Evolutionary conservation across 2,888 invertebrate species (phyloP).

Genomic region (Luperina testacea): DNA sequence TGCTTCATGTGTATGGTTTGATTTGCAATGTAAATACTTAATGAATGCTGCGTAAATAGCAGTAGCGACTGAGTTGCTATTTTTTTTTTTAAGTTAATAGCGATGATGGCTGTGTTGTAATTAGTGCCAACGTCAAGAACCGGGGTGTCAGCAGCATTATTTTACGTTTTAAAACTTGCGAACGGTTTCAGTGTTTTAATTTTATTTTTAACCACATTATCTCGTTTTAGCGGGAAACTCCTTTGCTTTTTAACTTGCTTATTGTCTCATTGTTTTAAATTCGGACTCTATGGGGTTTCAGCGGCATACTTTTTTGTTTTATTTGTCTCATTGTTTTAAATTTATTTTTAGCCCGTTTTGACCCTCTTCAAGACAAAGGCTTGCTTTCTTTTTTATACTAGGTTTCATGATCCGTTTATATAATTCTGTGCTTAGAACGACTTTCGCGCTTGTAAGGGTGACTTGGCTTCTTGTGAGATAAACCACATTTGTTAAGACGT

Average conservation of each 20-base stretch:
- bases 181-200: neutral
- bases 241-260: neutral
- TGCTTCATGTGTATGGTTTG: constrained; percentile 7
- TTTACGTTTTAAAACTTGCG: neutral
- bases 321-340: neutral
- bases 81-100: neutral
- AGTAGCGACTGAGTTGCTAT: constrained; percentile 5
- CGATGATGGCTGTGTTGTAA: neutral
- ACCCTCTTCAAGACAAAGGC: neutral
- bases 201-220: neutral
- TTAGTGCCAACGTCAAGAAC: constrained; percentile 1
- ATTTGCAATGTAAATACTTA: constrained; percentile 8
- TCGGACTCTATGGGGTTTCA: neutral
- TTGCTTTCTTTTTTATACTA: neutral
- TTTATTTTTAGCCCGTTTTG: neutral
- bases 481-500: neutral
- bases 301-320: neutral
- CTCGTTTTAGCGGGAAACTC: neutral
- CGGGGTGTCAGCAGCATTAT: neutral
- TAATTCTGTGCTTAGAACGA: neutral
- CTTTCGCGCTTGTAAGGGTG: neutral
- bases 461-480: neutral
- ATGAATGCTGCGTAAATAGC: constrained; percentile 6
- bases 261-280: neutral
- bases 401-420: neutral